Percentiles rank a stretch among this genome's conserved stretches.
Evolutionary conservation across 1,140 invertebrate species (phyloP).

Genomic region (Batillaria attramentaria): DNA sequence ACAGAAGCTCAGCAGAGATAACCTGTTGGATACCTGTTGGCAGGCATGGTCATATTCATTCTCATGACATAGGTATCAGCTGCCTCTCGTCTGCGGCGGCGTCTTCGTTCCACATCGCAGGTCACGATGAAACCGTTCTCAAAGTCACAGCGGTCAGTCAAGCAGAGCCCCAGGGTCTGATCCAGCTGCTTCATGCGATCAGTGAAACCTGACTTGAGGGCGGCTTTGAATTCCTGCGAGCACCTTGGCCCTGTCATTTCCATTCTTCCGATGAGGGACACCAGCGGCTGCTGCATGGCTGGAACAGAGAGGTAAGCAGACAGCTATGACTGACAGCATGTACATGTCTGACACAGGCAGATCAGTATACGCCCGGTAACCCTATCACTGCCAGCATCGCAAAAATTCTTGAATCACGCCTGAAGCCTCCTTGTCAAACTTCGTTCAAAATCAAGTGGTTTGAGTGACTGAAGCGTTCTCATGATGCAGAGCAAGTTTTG

Average conservation of each 20-base stretch:
- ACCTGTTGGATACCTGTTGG: constrained; percentile 19
- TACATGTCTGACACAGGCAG: not conserved
- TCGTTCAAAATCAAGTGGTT: too few relatives aligned
- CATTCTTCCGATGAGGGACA: constrained; percentile 28
- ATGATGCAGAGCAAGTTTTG: too few relatives aligned
- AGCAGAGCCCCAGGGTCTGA: constrained; percentile 32
- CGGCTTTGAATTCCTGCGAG: constrained; percentile 1
- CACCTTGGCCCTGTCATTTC: constrained; percentile 38
- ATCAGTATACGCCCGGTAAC: not conserved
- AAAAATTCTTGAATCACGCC: not conserved
- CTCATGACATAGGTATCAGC: constrained; percentile 15
- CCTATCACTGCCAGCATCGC: not conserved
- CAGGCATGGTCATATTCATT: constrained; percentile 17
- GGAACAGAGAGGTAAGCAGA: constrained; percentile 19
- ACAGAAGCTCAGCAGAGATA: not conserved
- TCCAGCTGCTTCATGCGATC: constrained; percentile 35
- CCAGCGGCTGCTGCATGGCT: constrained; percentile 31
- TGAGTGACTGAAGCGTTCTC: too few relatives aligned
- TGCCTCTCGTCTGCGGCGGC: not conserved
- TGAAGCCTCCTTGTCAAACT: too few relatives aligned
- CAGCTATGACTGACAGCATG: not conserved
- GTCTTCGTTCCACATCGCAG: not conserved
- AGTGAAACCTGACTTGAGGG: constrained; percentile 27
- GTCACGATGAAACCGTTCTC: constrained; percentile 26
- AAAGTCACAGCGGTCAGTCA: constrained; percentile 25